A percentile compares a stretch with the other conserved stretches of the same genome.
These are phyloP conservation scores for Pelecanus crispus DNA, from an alignment of 2,113 vertebrate species.

Conservation along the genomic window DNA sequence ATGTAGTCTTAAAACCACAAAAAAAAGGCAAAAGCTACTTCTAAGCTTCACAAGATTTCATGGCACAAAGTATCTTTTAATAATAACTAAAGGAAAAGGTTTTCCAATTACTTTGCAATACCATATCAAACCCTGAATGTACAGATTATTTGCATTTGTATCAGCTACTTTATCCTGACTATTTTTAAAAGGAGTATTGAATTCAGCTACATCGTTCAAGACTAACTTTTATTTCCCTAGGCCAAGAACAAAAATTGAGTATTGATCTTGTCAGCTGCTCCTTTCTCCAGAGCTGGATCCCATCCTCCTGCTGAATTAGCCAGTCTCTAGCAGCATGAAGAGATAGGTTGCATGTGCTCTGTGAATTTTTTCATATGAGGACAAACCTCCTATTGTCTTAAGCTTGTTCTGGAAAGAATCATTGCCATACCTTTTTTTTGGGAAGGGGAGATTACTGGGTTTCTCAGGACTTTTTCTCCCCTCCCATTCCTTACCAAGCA, in stretches of 20 bases:
- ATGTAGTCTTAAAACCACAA: background rate
- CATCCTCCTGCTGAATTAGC: background rate
- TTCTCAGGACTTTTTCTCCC: background rate
- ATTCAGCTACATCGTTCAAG: background rate
- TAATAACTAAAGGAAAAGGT: background rate
- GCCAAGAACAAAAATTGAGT: background rate
- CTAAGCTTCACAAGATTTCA: background rate
- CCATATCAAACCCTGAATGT: background rate
- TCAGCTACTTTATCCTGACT: background rate
- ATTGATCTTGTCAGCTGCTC: background rate
- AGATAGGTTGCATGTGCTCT: background rate
- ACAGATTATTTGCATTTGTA: background rate
- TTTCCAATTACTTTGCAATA: background rate
- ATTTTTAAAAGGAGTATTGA: background rate
- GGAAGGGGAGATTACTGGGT: rapidly evolving
- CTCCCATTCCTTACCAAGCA: background rate
- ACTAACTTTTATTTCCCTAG: conserved; percentile 12
- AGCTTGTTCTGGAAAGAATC: background rate
- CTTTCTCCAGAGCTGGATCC: background rate
- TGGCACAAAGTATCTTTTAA: background rate
- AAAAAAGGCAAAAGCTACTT: background rate
- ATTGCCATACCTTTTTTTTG: rapidly evolving
- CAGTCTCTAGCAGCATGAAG: background rate
- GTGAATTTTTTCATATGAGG: rapidly evolving
- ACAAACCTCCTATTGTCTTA: background rate